Evolutionary conservation across 2,797 vertebrate species (phyloP).

Genomic region (Carapus acus): DNA sequence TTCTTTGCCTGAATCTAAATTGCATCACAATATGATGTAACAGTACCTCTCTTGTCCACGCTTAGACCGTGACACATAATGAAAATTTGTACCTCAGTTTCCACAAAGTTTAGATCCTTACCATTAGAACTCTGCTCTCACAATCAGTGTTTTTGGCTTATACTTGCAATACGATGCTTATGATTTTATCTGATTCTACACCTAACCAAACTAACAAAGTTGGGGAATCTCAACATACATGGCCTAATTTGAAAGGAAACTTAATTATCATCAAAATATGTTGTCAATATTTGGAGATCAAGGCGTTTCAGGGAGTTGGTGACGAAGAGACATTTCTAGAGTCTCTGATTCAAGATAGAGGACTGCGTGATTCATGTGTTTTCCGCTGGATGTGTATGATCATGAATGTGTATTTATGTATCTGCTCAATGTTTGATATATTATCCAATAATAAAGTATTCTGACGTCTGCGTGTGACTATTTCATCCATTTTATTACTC

Average conservation of each 20-base stretch:
- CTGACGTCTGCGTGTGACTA: neutral
- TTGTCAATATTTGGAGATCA: constrained; percentile 4
- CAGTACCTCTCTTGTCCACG: no score
- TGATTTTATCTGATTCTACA: constrained; percentile 15
- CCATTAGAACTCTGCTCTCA: no score
- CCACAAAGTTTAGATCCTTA: no score
- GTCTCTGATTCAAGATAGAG: constrained; percentile 24
- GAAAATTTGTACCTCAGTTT: no score
- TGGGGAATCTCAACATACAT: constrained; percentile 5
- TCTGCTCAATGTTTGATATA: constrained; percentile 31
- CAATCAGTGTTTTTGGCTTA: neutral
- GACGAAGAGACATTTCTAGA: constrained; percentile 12
- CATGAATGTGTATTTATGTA: constrained; percentile 38
- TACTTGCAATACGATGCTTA: no score
- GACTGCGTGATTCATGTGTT: no score
- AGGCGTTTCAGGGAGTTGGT: constrained; percentile 8
- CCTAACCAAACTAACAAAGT: constrained; percentile 11
- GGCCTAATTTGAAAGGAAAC: constrained; percentile 16
- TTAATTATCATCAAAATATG: neutral
- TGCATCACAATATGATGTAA: no score
- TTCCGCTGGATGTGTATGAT: constrained; percentile 26
- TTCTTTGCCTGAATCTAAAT: no score
- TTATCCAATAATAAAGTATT: constrained; percentile 37
- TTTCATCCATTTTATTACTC: neutral
- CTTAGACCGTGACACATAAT: no score